Conservation (phyloP, 2,113 vertebrate species). For the Centropus unirufus region DNA sequence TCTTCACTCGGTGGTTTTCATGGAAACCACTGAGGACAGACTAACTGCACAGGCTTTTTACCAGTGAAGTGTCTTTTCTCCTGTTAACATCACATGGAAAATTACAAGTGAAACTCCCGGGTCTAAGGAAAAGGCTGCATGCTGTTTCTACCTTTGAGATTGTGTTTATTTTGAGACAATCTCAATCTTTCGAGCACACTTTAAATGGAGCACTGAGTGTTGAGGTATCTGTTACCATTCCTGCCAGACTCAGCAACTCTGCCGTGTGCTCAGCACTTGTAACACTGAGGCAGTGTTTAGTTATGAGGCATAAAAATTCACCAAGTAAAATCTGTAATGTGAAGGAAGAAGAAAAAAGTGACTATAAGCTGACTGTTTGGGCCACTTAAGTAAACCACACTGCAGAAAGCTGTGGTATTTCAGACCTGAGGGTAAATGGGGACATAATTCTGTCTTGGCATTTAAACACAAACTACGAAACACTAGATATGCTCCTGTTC, state of each 20-base stretch:
- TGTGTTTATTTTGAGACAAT: neutral
- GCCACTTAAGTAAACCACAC: slow-evolving; percentile 9
- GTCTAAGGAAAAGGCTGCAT: neutral
- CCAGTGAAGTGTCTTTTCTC: slow-evolving; percentile 3
- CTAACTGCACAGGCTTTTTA: neutral
- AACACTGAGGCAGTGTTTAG: slow-evolving; percentile 54
- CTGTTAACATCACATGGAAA: neutral
- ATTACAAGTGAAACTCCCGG: neutral
- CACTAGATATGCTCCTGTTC: neutral
- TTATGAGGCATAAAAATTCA: slow-evolving; percentile 9
- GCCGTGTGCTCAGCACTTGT: slow-evolving; percentile 28
- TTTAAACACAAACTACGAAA: slow-evolving; percentile 22
- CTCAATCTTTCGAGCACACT: neutral
- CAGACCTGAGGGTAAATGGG: neutral
- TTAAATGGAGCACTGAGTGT: slow-evolving; percentile 3
- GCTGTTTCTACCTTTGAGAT: neutral
- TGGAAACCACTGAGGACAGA: neutral
- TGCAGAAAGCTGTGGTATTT: neutral
- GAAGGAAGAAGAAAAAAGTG: slow-evolving; percentile 5
- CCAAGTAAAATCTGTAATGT: neutral
- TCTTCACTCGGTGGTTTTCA: neutral
- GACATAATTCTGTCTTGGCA: neutral
- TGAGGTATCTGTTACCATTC: neutral
- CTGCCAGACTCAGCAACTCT: slow-evolving; percentile 39
- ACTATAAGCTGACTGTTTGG: neutral